Evolutionary conservation across 2,113 vertebrate genomes (phyloP), one percentile per base, ranked within the genome.

Genomic region (Acanthisitta chloris): DNA sequence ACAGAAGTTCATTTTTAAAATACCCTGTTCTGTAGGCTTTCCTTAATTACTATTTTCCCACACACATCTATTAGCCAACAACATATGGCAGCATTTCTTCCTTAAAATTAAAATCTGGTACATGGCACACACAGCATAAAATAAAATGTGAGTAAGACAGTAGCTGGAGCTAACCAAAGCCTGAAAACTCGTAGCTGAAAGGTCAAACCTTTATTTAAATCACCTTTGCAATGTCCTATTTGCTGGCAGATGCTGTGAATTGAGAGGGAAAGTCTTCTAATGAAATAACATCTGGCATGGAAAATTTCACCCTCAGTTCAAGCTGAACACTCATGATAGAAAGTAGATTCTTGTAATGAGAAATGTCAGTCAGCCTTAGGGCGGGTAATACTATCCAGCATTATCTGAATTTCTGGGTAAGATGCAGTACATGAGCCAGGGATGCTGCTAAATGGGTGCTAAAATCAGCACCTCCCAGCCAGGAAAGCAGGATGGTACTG

Each of bases 1-100:
- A 84, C 80, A 67, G 74, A 71, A 97, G 79, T 90, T 92, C 49
- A 58, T 83, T 93, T 93, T 87, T 96, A 96, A 96, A 93, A 96
- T 94, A 95, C n/a, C 62, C 31, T 12, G 1, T 49, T 92, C 69
- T 70, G 76, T 92, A 79, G 83, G 85, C 86, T 73, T 86, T 83
- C 85, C 78, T 86, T 72, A 89, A 77, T 88, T 67, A 87, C 92
- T 95, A 0, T 73, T 96, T 90, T 70, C 13, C 59, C 46, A 57
- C 49, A 46, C 59, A 11, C n/a, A 48, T 72, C 20, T 24, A 71
- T 93, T 95, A 96, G 74, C 70, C 78, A 72, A 64, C 77, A 86
- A 48, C 61, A 84, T 55, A 92, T 73, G 67, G 54, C 81, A 82
- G 55, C 40, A 33, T 86, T 95, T 95, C 81, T 92, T 71, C 86